These are phyloP conservation scores for Otolemur crassicaudatus DNA, from an alignment of 2,797 vertebrate species.

Conservation along the genomic window DNA sequence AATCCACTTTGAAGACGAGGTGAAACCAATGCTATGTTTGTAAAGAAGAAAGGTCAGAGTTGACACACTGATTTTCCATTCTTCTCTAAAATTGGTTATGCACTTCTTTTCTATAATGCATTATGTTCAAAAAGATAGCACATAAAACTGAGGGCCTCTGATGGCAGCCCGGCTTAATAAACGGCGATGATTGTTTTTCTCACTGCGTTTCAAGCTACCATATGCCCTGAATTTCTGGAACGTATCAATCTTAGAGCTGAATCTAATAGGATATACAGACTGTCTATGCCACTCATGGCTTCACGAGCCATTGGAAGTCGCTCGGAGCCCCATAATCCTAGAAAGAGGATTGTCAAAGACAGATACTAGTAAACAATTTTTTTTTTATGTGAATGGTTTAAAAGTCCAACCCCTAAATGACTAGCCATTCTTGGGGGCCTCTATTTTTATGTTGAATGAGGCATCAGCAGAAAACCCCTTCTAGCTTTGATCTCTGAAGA, in stretches of 20 bases:
- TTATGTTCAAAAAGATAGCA: not conserved
- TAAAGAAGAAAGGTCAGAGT: constrained; percentile 72
- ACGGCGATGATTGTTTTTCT: not conserved
- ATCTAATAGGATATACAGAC: not conserved
- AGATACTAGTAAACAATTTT: not conserved
- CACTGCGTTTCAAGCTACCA: not conserved
- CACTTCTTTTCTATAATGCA: not conserved
- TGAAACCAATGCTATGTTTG: constrained; percentile 48
- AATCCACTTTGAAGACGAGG: not conserved
- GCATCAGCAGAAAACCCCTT: not conserved
- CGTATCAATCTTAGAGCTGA: not conserved
- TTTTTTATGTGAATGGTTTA: constrained; percentile 44
- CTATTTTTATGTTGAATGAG: constrained; percentile 15
- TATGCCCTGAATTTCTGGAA: not conserved
- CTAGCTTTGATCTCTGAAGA: constrained; percentile 32
- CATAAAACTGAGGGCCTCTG: not conserved
- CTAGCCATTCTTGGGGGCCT: not conserved
- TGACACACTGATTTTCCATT: constrained; percentile 69
- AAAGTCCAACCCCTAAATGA: not conserved
- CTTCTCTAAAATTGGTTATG: constrained; percentile 53
- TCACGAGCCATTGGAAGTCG: not conserved
- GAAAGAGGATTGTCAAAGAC: not conserved
- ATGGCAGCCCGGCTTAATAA: not conserved
- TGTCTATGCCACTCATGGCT: not conserved
- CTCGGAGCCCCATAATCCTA: not conserved